Base-by-base conservation (phyloP, 2,888 invertebrate species). In the Alsophila aescularia region DNA sequence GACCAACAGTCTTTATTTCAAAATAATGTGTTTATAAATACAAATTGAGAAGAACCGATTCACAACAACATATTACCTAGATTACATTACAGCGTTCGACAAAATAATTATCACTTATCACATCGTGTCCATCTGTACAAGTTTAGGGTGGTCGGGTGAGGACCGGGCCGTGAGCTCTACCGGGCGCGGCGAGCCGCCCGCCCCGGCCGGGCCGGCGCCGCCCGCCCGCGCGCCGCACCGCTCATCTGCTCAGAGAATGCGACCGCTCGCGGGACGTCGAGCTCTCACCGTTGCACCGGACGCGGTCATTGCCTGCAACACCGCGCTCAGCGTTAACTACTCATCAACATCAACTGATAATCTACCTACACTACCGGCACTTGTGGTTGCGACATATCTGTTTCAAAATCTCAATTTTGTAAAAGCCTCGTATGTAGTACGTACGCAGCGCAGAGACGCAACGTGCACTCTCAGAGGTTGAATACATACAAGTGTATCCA, bases 181-280 rank as follows among this genome's bases (percentile, higher is more conserved):
- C 34, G 44, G 45, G 49, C 62, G 58, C 56, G 58, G 51, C 47
- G 44, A 45, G 45, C 49, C 18, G 50, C 48, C 63, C 67, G 49
- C 62, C 66, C 16, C 44, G 39, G 42, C 43, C 44, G 44, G 4
- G 41, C 36, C 31, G n/a, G 40, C 52, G 59, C 41, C 34, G 50
- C 44, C 41, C 36, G 45, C 29, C 13, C 9, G 34, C 16, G 62
- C 34, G 52, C 52, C 69, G 58, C 67, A 79, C 79, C 77, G 86
- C 92, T 95, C 94, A 95, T 93, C 95, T 93, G 77, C 95, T 95
- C 69, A 95, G 92, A 75, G 95, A 95, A 84, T 95, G 92, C 69
- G 91, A 91, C 41, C 92, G 87, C 77, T 82, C 83, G 64, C 89
- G 88, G 39, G 85, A 81, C 57, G 79, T 77, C 32, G 87, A 80